A percentile compares a stretch with the other conserved stretches of the same genome.
phyloP scores from a whole-genome alignment of 2,797 vertebrate genomes.

The Cetoscarus ocellatus region DNA sequence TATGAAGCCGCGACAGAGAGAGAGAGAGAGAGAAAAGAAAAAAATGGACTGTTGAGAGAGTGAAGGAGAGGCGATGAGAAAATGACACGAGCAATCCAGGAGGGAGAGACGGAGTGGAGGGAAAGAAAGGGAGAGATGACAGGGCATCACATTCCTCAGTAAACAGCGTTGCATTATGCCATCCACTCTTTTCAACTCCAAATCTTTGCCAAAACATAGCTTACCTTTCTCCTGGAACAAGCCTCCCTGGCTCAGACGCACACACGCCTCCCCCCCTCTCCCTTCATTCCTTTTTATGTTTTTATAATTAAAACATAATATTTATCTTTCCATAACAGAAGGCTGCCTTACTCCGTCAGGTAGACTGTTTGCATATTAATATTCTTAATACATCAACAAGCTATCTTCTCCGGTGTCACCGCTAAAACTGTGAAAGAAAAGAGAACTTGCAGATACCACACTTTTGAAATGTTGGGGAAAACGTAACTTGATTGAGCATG shows the following conservation, averaged over 20 bases:
- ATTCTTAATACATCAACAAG: conserved; percentile 88
- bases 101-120: conserved; percentile 58
- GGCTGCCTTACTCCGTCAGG: conserved; percentile 87
- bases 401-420: conserved; percentile 83
- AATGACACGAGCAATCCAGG: conserved; percentile 60
- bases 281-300: conserved; percentile 87
- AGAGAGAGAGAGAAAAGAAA: conserved; percentile 11
- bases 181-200: conserved; percentile 79
- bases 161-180: conserved; percentile 78
- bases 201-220: conserved; percentile 82
- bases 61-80: conserved; percentile 62
- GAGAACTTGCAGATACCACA: conserved; percentile 51
- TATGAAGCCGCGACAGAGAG: conserved; percentile 72
- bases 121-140: conserved; percentile 64
- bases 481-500: conserved; percentile 33
- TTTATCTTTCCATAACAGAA: conserved; percentile 91
- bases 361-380: conserved; percentile 89
- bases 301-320: conserved; percentile 92
- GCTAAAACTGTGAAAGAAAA: conserved; percentile 68
- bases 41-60: conserved; percentile 56
- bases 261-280: conserved; percentile 44
- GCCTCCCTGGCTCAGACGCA: conserved; percentile 55
- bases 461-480: conserved; percentile 40
- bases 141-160: conserved; percentile 77
- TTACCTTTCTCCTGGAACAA: conserved; percentile 81